Base-by-base conservation (phyloP, 2,797 vertebrate species). In the Platalea minor region DNA sequence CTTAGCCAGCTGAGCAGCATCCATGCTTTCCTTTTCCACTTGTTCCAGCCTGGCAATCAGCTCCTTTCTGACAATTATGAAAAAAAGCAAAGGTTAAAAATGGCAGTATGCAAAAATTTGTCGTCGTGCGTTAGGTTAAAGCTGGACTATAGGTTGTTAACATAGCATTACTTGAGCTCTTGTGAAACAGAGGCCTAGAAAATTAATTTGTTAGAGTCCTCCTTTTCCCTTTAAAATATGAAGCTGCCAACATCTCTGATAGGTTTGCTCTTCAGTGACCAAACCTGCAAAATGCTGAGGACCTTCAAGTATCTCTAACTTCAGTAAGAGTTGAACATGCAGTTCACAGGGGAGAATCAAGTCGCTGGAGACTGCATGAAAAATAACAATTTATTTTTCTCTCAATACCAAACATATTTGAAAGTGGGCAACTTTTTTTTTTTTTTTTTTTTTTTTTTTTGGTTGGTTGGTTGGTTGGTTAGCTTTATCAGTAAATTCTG, bases 1-100 rank as follows among this genome's bases (percentile, higher is more conserved):
- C 93, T 99, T 98, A 59, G 99, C 98, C 61, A 99, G 98, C 83
- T 98, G 98, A 70, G 98, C 98, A 5, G 99, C 99, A 81, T 99
- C 99, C 97, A 98, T 92, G 83, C 98, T 98, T 92, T 99, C 98
- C 94, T 98, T 98, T 94, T 99, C 99, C 73, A 99, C 99, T 98
- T 99, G 99, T 96, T 99, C 99, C 97, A 99, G 96, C 92, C 99
- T 99, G 33, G 98, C 98, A 88, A 99, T 98, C 97, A 99, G 97
- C 96, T 99, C 98, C 92, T 98, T 99, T 97, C 99, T 99, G 94
- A 53, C 0, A 0, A 92, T 86, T 68, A 60, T 23, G 63, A 72
- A 79, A 69, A 82, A 67, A 87, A 12, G 33, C n/a, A 69, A 59
- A 93, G 45, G 51, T 93, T 95, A 86, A 84, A 91, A 91, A 78